Conservation (phyloP, 2,797 vertebrate species). For the Pterois miles region DNA sequence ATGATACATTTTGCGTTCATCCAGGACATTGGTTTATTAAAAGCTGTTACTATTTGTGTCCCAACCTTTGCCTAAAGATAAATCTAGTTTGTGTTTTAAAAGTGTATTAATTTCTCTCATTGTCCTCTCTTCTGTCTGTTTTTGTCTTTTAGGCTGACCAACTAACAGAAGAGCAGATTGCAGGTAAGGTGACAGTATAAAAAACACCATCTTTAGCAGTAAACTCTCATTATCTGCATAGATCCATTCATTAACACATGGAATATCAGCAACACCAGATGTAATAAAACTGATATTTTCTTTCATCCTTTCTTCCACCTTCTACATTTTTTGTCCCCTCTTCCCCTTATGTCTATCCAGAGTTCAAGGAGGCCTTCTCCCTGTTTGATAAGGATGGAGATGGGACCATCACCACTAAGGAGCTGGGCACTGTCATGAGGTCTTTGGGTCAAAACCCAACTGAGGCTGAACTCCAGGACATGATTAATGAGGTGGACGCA, state of each 20-base stretch:
- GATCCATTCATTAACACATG: neutral
- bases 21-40: neutral
- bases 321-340: neutral
- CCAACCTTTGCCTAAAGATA: neutral
- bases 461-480: slow-evolving; percentile 97
- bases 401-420: slow-evolving; percentile 99
- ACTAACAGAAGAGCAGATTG: slow-evolving; percentile 82
- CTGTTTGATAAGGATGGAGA: slow-evolving; percentile 99
- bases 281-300: too few species aligned
- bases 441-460: slow-evolving; percentile 98
- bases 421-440: slow-evolving; percentile 98
- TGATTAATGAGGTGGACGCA: slow-evolving; percentile 99
- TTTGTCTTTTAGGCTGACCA: slow-evolving; percentile 72
- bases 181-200: slow-evolving; percentile 54
- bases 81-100: neutral
- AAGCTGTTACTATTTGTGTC: neutral
- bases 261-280: too few species aligned
- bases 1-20: neutral
- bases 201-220: neutral
- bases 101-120: neutral
- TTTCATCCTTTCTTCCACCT: neutral
- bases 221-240: neutral
- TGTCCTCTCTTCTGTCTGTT: neutral
- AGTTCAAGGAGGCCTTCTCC: slow-evolving; percentile 99
- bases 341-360: slow-evolving; percentile 67